Evolutionary conservation across 2,797 vertebrate genomes (phyloP).

Genomic region (Paguma larvata): DNA sequence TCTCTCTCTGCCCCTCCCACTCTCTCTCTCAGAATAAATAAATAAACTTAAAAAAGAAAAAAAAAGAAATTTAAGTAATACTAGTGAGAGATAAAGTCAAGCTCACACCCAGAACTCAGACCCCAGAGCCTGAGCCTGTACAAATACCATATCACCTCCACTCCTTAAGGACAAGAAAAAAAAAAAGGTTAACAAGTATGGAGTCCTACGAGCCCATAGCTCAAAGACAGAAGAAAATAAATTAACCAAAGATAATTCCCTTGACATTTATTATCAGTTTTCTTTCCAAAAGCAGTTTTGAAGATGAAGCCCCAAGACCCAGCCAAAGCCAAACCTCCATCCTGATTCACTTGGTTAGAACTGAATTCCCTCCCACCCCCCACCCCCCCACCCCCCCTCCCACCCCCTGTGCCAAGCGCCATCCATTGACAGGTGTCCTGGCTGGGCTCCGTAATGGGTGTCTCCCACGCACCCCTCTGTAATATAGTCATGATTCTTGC

Average conservation of each 20-base stretch:
- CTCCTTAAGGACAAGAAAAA: not conserved
- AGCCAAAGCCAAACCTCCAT: not conserved
- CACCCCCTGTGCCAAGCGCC: fast-evolving
- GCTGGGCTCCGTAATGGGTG: not conserved
- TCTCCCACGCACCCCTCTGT: not conserved
- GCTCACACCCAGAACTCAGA: not conserved
- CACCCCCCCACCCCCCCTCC: no score
- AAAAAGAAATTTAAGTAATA: not conserved
- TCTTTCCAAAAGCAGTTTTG: not conserved
- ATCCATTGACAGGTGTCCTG: fast-evolving
- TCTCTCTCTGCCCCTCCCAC: no score
- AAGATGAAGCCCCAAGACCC: not conserved
- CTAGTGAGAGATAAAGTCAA: not conserved
- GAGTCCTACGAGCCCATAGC: not conserved
- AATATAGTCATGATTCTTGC: not conserved
- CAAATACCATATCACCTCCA: not conserved
- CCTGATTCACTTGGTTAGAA: not conserved
- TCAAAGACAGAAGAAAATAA: not conserved
- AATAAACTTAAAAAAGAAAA: no score
- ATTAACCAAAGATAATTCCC: not conserved
- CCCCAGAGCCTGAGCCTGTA: not conserved
- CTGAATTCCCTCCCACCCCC: not conserved
- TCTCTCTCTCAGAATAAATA: no score
- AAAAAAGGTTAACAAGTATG: not conserved
- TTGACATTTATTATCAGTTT: not conserved